These are phyloP conservation scores for Loriculus beryllinus DNA, from an alignment of 2,797 vertebrate species.

Conservation along the genomic window DNA sequence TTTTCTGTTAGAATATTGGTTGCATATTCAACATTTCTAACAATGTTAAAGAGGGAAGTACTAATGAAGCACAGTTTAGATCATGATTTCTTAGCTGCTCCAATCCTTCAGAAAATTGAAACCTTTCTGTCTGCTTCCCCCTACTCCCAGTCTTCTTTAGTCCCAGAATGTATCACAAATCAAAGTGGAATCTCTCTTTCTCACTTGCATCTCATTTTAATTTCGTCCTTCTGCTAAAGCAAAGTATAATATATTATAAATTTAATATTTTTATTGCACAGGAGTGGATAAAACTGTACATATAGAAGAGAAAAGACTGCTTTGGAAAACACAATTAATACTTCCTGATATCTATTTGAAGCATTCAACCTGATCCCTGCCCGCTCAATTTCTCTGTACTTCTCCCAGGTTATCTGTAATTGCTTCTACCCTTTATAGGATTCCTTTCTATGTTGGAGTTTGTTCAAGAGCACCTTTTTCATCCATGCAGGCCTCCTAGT, in stretches of 20 bases:
- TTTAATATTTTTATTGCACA: not conserved
- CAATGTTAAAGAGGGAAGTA: not conserved
- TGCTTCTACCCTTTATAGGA: not conserved
- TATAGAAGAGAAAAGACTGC: no score
- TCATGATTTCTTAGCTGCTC: not conserved
- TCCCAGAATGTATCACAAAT: accelerated
- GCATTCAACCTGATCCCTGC: not conserved
- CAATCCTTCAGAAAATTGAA: not conserved
- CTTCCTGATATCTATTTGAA: no score
- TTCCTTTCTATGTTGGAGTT: not conserved
- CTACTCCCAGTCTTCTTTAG: not conserved
- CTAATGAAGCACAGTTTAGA: not conserved
- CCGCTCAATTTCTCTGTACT: not conserved
- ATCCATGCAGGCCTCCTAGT: not conserved
- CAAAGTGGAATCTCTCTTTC: not conserved
- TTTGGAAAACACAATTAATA: no score
- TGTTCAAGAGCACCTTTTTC: not conserved
- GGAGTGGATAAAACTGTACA: not conserved
- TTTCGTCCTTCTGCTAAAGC: not conserved
- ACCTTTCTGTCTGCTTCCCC: not conserved
- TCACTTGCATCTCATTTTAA: not conserved
- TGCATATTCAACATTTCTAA: not conserved
- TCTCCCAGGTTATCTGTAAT: not conserved
- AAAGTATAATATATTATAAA: not conserved
- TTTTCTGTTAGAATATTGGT: not conserved